phyloP scores from a whole-genome alignment of 2,797 vertebrate genomes.

The Synaphobranchus kaupii region DNA sequence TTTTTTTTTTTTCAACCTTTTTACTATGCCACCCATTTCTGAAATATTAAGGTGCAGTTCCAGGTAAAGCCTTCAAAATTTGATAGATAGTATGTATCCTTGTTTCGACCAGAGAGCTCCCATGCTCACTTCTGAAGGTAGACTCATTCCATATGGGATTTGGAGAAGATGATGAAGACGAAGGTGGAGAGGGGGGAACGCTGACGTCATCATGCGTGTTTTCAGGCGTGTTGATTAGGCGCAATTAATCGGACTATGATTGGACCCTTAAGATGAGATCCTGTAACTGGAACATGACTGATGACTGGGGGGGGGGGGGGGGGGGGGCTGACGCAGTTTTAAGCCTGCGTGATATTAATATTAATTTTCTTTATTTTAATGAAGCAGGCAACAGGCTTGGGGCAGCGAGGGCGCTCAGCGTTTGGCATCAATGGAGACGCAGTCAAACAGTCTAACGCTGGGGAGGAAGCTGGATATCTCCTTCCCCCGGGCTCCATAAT shows the following conservation, averaged over 20 bases:
- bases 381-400: conserved; percentile 67
- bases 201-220: conserved; percentile 44
- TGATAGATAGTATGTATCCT: not conserved
- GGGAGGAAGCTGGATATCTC: conserved; percentile 71
- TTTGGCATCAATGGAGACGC: conserved; percentile 74
- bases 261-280: conserved; percentile 43
- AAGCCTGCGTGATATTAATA: conserved; percentile 68
- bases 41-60: not conserved
- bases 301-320: too few species aligned
- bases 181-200: not conserved
- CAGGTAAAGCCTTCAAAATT: not conserved
- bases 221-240: conserved; percentile 48
- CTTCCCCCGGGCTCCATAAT: conserved; percentile 76
- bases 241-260: conserved; percentile 45
- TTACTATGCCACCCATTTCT: not conserved
- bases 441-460: conserved; percentile 75
- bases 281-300: conserved; percentile 54
- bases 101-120: too few species aligned
- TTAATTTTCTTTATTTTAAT: conserved; percentile 72
- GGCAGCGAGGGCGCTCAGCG: conserved; percentile 58
- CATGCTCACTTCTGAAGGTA: not conserved
- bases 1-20: not conserved
- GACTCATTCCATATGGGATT: not conserved
- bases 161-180: not conserved
- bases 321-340: conserved; percentile 38